Evolutionary conservation across 2,113 vertebrate species (phyloP), one percentile per base, ranked within the genome.

Genomic region (Lophotis ruficrista): DNA sequence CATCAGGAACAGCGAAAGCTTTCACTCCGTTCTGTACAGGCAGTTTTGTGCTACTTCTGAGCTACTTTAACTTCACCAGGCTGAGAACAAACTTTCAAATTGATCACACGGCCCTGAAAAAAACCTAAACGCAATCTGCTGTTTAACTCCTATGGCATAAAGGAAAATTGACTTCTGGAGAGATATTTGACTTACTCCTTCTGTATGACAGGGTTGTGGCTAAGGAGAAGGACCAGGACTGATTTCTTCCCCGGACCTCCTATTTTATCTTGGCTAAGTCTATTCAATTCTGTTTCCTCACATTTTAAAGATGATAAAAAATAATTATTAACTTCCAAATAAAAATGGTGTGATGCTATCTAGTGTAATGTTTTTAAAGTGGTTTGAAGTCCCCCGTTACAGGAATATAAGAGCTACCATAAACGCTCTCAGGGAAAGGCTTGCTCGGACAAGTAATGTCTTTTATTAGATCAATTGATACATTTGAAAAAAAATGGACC

Each of bases 391-490:
- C 33, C 37, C 37, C 25, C 47, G 70, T 92, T 89, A 96, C 69
- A 94, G 92, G 89, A 92, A 83, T 93, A 94, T 51, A 88, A 93
- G 69, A 90, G 90, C 69, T 82, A 79, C 53, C 69, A 82, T 82
- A 87, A 91, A 62, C 48, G 81, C 91, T 93, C 77, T 87, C 43
- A 96, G 84, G 53, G 77, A 96, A 91, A 62, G 61, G 48, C 48
- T 97, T 95, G 45, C 87, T 87, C 56, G 89, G 57, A 73, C 73
- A 87, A 79, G 81, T 89, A 96, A 89, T 91, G 89, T 50, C 77
- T 94, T 91, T 97, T 96, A 96, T 97, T 95, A 94, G 91, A 96
- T 96, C 77, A 97, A 37, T 38, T 48, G 70, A 45, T 87, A 47
- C 14, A 87, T 84, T 87, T 82, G 53, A 93, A 87, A 73, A 68